Conservation (phyloP, 1,140 invertebrate genomes). For the Pogonus chalceus region DNA sequence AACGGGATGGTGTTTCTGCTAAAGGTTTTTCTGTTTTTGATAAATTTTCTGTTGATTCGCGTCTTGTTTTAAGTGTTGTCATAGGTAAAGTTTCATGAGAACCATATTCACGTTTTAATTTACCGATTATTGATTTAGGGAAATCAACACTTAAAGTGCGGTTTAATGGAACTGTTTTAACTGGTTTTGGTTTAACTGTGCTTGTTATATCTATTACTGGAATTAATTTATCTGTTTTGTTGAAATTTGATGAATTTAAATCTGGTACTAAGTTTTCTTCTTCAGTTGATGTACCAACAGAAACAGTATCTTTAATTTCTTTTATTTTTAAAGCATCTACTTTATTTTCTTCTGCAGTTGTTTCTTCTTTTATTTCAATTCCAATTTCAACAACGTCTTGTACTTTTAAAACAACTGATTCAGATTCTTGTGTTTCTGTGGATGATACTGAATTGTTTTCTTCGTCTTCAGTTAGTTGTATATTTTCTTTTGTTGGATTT, state of each 20-base stretch:
- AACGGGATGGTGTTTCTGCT: not conserved
- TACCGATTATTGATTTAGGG: conserved; percentile 16
- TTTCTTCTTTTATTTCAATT: not conserved
- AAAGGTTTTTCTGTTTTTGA: conserved; percentile 19
- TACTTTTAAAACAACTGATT: not conserved
- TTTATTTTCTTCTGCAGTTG: conserved; percentile 3
- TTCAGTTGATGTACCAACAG: not conserved
- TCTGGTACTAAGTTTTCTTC: not conserved
- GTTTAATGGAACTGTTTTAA: conserved; percentile 15
- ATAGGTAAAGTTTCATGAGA: conserved; percentile 24
- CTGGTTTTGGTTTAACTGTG: conserved; percentile 11
- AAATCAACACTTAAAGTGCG: conserved; percentile 23
- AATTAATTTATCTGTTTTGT: conserved; percentile 21
- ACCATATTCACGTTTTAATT: conserved; percentile 14
- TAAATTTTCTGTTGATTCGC: conserved; percentile 8
- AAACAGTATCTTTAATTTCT: not conserved
- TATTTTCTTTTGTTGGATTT: not conserved
- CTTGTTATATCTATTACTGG: conserved; percentile 28
- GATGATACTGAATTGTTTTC: not conserved
- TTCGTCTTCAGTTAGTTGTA: not conserved
- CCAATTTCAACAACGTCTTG: not conserved
- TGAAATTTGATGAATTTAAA: not conserved
- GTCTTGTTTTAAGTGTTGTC: conserved; percentile 8
- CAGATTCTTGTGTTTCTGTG: not conserved
- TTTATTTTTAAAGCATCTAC: not conserved